Base-by-base conservation (phyloP, 2,113 vertebrate species). In the Clarias macrocephalus region DNA sequence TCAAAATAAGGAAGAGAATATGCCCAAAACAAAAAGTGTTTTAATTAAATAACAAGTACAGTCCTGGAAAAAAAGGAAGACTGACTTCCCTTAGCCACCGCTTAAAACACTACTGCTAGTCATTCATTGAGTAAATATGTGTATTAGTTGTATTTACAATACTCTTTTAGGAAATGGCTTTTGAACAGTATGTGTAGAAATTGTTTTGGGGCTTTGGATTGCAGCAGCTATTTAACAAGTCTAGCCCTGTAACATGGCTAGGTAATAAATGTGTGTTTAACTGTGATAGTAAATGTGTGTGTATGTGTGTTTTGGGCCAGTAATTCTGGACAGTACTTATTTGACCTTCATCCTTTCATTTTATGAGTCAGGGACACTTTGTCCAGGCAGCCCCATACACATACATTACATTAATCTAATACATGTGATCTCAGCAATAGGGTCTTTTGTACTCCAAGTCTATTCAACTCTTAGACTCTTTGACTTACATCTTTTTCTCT, bases 201-300 rank as follows among this genome's bases (percentile, higher is more conserved):
- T 56, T 4, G 6, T 77, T 56, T 52, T 12, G 42, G 12, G 25
- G 73, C 11, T 25, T 52, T 13, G 21, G 23, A 76, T 52, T 25
- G 73, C 42, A 76, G 4, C 54, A 52, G 48, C 48, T n/a, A 25
- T 28, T 33, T 80, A 60, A 80, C 42, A 48, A 48, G 6, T 48
- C 42, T 48, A 48, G 48, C 54, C 75, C 5, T 77, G 16, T n/a
- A 80, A 33, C 19, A 60, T 62, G 56, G 3, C 3, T 23, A 21
- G 56, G 79, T 60, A 59, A 80, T 80, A 80, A 80, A 80, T 60
- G 77, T 57, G 76, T 57, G 52, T 33, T 15, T 54, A 54, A 57
- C n/a, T 79, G 76, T 57, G 28, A 57, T n/a, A 19, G 54, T 56
- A 25, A 12, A 0, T 42, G 70, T 63, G 15, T 13, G 23, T 7